These are phyloP conservation scores for Hestina assimilis DNA, from an alignment of 1,140 invertebrate genomes.

Conservation along the genomic window DNA sequence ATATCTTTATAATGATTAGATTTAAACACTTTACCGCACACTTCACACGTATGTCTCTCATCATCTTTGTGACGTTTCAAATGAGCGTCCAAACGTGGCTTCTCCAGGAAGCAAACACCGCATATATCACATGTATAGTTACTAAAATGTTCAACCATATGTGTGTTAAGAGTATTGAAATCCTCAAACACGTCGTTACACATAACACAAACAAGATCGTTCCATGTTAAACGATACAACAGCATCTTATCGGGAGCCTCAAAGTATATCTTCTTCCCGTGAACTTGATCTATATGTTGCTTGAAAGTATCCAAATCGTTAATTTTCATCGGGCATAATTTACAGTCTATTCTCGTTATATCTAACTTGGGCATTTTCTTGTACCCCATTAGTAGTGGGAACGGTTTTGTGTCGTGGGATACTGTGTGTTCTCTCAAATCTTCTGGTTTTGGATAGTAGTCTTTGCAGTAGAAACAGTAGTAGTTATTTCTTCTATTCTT, in stretches of 20 bases:
- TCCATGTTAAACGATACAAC: conserved; percentile 58
- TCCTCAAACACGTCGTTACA: conserved; percentile 68
- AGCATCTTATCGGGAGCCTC: conserved; percentile 66
- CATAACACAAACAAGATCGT: conserved; percentile 67
- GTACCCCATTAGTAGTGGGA: conserved; percentile 63
- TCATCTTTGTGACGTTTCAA: conserved; percentile 63
- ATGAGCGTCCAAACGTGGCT: conserved; percentile 58
- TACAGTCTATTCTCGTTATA: conserved; percentile 67
- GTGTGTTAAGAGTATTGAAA: conserved; percentile 64
- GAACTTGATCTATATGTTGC: conserved; percentile 57
- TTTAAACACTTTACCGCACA: conserved; percentile 70
- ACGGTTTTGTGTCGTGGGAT: conserved; percentile 65
- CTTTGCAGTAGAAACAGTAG: conserved; percentile 72
- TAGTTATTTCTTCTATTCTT: conserved; percentile 71
- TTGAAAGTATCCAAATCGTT: conserved; percentile 62
- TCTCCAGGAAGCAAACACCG: conserved; percentile 66
- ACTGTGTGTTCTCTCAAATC: conserved; percentile 65
- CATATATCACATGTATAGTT: conserved; percentile 70
- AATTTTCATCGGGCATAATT: conserved; percentile 59
- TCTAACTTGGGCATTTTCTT: conserved; percentile 72
- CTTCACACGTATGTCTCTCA: conserved; percentile 62
- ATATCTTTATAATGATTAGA: conserved; percentile 70
- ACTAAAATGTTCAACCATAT: conserved; percentile 70
- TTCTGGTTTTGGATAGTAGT: conserved; percentile 66
- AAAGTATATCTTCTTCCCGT: conserved; percentile 64